Base-by-base conservation (phyloP, 2,797 vertebrate species). In the Masticophis lateralis region DNA sequence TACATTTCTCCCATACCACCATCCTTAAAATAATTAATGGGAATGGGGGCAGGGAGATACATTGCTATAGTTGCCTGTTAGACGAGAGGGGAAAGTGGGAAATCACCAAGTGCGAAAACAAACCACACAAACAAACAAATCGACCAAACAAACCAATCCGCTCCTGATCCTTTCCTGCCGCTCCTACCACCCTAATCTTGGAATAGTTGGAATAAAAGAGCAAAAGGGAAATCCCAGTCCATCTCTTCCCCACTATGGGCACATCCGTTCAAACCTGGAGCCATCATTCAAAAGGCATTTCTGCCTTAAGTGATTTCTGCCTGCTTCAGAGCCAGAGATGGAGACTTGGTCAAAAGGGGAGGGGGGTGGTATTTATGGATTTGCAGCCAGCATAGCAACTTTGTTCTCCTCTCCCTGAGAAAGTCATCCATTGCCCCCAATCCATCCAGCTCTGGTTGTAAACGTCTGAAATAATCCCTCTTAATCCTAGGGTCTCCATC, bases 31-130 rank as follows among this genome's bases (percentile, higher is more conserved):
- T 22, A 51, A 59, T 12, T 14, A 59, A 63, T 92, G 93, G 94
- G 94, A 94, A 96, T 74, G 97, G 97, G 98, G 96, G 98, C 97
- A 97, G 89, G 94, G 97, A 90, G 69, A 47, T 22, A 25, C 79
- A 47, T 47, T 12, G 43, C 79, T 83, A 83, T 47, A 25, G 74
- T 83, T 83, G 79, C 79, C 43, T 47, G 20, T 83, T 83, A 12
- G 10, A 61, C 11, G 55, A 61, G 25, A 28, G 74, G 94, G 97
- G 96, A 91, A 4, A 47, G 11, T 90, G 79, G 37, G 74, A 66
- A 43, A 94, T 88, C 22, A 51, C 55, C 53, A 93, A 94, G 60
- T 57, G 69, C 13, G 37, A 55, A 83, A 83, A 47, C 43, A 83
- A 83, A 22, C 10, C 43, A 83, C 43, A 83, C 43, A 83, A 83